A percentile compares a stretch with the other conserved stretches of the same genome.
phyloP scores from a whole-genome alignment of 2,797 vertebrate genomes.

The Pitangus sulphuratus region DNA sequence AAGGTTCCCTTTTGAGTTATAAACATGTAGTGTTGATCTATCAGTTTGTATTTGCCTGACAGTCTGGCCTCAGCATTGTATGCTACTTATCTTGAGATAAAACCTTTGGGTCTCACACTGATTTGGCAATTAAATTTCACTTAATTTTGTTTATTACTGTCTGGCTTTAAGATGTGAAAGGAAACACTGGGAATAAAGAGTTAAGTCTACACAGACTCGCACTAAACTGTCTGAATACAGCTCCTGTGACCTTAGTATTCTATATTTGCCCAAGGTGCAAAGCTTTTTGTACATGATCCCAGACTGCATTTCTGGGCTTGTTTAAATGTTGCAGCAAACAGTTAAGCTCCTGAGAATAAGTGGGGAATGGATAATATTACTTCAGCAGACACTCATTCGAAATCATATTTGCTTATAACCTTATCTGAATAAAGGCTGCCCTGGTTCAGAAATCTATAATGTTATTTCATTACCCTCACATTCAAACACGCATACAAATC shows the following conservation, averaged over 20 bases:
- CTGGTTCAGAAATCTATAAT: conserved; percentile 52
- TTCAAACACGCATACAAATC: conserved; percentile 48
- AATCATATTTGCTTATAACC: conserved; percentile 42
- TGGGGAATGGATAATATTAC: background rate
- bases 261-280: background rate
- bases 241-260: background rate
- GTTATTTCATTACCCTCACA: conserved; percentile 57
- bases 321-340: background rate
- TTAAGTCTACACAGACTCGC: background rate
- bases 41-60: background rate
- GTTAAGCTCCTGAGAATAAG: background rate
- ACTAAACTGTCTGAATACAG: too few species aligned
- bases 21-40: fast-evolving
- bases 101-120: background rate
- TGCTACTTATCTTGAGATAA: background rate
- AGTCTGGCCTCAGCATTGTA: background rate
- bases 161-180: background rate
- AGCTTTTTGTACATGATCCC: background rate
- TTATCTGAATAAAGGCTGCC: conserved; percentile 44
- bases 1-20: background rate
- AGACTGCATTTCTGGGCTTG: background rate
- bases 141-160: background rate
- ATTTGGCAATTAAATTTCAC: background rate
- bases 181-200: background rate
- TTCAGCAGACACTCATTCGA: conserved; percentile 22